Conservation (phyloP, 2,797 vertebrate species). For the Salarias fasciatus region DNA sequence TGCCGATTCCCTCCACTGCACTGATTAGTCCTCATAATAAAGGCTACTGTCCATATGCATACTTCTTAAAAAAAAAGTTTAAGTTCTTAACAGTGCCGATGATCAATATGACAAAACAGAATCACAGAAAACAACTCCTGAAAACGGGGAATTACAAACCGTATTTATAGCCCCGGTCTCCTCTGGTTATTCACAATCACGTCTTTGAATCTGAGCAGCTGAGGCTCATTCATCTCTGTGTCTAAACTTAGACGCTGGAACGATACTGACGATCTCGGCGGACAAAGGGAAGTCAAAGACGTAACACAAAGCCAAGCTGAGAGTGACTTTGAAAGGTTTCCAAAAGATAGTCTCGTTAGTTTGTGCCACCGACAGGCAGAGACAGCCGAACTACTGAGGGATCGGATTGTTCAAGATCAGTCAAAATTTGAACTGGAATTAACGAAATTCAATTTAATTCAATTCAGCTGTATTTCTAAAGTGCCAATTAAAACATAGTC, state of each 20-base stretch:
- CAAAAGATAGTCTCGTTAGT: too few species aligned
- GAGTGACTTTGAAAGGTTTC: neutral
- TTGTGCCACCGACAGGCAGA: too few species aligned
- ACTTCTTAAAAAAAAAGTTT: neutral
- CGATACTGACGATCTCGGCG: neutral
- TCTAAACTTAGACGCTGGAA: slow-evolving; percentile 2
- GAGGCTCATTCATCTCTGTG: slow-evolving; percentile 1
- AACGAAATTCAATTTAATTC: too few species aligned
- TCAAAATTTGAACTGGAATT: too few species aligned
- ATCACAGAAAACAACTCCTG: neutral
- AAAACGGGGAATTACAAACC: neutral
- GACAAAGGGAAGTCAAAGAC: neutral
- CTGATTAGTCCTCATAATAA: neutral
- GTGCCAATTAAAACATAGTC: too few species aligned
- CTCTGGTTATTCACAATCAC: neutral
- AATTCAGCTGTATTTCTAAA: too few species aligned
- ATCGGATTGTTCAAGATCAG: too few species aligned
- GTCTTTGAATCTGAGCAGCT: neutral
- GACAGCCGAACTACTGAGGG: too few species aligned
- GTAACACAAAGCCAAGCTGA: neutral
- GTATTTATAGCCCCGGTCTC: neutral
- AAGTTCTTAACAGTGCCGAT: neutral
- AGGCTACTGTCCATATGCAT: neutral
- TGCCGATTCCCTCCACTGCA: slow-evolving; percentile 1
- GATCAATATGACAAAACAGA: too few species aligned